A percentile compares a stretch with the other conserved stretches of the same genome.
Conservation (phyloP, 2,113 vertebrate species). For the Ammodytes marinus region DNA sequence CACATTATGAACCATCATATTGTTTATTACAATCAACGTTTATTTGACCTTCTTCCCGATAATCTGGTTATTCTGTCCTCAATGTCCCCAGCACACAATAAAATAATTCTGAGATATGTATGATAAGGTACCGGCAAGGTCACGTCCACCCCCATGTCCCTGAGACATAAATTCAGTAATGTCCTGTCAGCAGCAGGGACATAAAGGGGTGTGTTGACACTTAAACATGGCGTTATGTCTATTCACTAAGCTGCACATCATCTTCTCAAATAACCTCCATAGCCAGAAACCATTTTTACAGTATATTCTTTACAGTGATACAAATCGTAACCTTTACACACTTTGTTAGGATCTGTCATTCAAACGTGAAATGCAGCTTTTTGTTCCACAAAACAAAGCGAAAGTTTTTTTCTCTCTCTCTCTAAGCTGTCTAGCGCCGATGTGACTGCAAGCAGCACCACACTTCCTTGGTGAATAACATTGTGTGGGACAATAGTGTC, state of each 20-base stretch:
- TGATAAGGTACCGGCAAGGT: too few relatives aligned
- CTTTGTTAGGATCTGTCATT: slow-evolving; percentile 11
- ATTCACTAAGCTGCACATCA: background rate
- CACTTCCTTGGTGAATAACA: background rate
- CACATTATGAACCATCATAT: too few relatives aligned
- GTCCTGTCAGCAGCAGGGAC: too few relatives aligned
- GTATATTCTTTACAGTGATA: background rate
- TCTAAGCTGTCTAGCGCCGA: too few relatives aligned
- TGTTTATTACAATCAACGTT: too few relatives aligned
- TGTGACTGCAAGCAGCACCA: background rate
- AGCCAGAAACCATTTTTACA: background rate
- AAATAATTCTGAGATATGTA: too few relatives aligned
- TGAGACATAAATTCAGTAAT: too few relatives aligned
- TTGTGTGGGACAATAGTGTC: background rate
- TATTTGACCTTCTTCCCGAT: too few relatives aligned
- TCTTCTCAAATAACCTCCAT: background rate
- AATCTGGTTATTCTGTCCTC: too few relatives aligned
- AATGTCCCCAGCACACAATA: too few relatives aligned
- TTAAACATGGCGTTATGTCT: background rate
- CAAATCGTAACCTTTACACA: background rate
- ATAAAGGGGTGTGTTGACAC: too few relatives aligned
- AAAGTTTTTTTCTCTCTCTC: slow-evolving; percentile 10
- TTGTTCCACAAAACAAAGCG: slow-evolving; percentile 25
- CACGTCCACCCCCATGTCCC: too few relatives aligned
- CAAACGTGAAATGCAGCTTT: slow-evolving; percentile 12